Evolutionary conservation across 92 coral and sea anemone genomes (phyloP).

Genomic region (Parazoanthus darwini): DNA sequence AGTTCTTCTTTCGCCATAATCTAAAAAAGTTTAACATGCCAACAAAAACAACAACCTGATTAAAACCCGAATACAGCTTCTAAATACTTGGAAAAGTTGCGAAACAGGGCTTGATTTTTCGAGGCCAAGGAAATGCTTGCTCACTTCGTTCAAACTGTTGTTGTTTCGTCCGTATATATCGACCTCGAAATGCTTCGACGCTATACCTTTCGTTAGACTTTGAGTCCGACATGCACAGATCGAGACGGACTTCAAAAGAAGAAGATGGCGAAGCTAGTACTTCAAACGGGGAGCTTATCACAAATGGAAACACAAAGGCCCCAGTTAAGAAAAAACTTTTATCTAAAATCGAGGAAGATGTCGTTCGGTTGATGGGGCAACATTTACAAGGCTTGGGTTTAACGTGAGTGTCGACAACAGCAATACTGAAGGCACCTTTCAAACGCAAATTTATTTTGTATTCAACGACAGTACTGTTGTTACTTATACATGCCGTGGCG

Average conservation of each 20-base stretch:
- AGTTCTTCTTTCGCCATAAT: no score
- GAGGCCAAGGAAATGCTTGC: no score
- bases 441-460: constrained; percentile 42
- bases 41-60: no score
- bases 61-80: no score
- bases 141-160: no score
- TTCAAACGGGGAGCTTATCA: constrained; percentile 95
- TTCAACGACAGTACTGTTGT: constrained; percentile 1
- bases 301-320: constrained; percentile 86
- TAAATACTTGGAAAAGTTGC: no score
- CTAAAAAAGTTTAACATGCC: no score
- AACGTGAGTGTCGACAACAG: constrained; percentile 75
- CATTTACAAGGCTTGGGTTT: constrained; percentile 98
- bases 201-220: constrained; percentile 58
- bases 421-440: constrained; percentile 40
- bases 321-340: constrained; percentile 80
- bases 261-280: constrained; percentile 98
- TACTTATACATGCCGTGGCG: constrained; percentile 28
- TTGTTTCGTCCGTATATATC: no score
- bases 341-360: constrained; percentile 91
- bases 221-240: constrained; percentile 99
- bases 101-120: no score
- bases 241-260: constrained; percentile 97
- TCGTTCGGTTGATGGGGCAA: constrained; percentile 96
- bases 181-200: no score